phyloP scores from a whole-genome alignment of 2,797 vertebrate species.

The Bufotes viridis region DNA sequence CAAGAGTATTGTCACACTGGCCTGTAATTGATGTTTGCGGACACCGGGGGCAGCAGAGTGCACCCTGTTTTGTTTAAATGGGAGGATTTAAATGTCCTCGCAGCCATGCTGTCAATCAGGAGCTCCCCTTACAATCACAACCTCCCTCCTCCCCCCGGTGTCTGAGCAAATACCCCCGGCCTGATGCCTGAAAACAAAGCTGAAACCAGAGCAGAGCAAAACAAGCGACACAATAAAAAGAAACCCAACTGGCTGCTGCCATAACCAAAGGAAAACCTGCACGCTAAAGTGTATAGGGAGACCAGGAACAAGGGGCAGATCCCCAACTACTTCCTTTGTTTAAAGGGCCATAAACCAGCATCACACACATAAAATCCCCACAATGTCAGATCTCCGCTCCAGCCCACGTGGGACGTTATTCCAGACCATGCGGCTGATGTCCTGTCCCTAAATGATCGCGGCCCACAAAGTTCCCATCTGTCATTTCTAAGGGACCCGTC shows the following conservation, averaged over 20 bases:
- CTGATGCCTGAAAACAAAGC: slow-evolving; percentile 58
- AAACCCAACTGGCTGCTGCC: background rate
- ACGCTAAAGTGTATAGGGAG: background rate
- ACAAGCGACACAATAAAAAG: slow-evolving; percentile 23
- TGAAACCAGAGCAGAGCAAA: slow-evolving; percentile 19
- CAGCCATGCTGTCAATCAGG: slow-evolving; percentile 87
- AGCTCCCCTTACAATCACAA: slow-evolving; percentile 77
- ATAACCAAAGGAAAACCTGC: background rate
- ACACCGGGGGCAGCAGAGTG: slow-evolving; percentile 25
- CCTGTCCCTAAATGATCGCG: background rate
- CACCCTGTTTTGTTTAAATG: slow-evolving; percentile 68
- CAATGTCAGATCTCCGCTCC: background rate
- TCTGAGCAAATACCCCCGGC: slow-evolving; percentile 56
- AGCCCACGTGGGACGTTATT: background rate
- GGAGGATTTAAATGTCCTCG: slow-evolving; percentile 90
- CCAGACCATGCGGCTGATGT: background rate
- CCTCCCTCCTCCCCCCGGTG: slow-evolving; percentile 64
- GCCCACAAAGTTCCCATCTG: background rate
- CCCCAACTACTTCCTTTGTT: slow-evolving; percentile 81
- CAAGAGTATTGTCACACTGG: background rate
- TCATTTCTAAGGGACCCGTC: background rate
- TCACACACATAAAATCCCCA: background rate
- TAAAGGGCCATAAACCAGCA: slow-evolving; percentile 68
- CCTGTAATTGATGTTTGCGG: background rate
- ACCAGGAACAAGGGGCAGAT: background rate